Evolutionary conservation across 1,140 invertebrate species (phyloP).

Genomic region (Gonioctena quinquepunctata): DNA sequence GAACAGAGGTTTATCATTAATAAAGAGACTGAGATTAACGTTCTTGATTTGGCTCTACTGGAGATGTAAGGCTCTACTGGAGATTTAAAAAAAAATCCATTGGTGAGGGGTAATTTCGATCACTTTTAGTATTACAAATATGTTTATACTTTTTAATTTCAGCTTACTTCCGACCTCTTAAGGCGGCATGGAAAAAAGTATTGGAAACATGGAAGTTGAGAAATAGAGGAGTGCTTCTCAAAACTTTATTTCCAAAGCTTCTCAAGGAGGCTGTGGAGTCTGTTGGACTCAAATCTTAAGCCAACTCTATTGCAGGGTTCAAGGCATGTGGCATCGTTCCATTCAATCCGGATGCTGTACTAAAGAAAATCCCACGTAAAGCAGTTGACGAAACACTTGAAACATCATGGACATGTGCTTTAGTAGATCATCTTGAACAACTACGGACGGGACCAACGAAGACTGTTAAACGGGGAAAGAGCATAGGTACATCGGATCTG

Average conservation of each 20-base stretch:
- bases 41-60: too few species aligned
- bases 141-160: slow-evolving; percentile 52
- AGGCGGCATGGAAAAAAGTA: slow-evolving; percentile 51
- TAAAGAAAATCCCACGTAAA: not conserved
- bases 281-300: not conserved
- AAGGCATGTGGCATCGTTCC: slow-evolving; percentile 8
- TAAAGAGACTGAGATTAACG: too few species aligned
- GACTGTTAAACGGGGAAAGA: not conserved
- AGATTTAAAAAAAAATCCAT: not conserved
- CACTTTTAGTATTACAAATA: slow-evolving; percentile 45
- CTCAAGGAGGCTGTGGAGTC: not conserved
- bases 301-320: slow-evolving; percentile 17
- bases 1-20: too few species aligned
- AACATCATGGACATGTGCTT: not conserved
- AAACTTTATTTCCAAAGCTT: slow-evolving; percentile 9
- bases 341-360: slow-evolving; percentile 4
- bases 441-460: not conserved
- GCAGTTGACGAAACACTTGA: not conserved
- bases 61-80: too few species aligned
- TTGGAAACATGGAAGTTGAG: slow-evolving; percentile 43
- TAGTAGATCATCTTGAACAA: not conserved
- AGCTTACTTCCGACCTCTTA: slow-evolving; percentile 51
- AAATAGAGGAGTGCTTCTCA: slow-evolving; percentile 25
- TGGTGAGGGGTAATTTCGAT: not conserved
- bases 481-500: not conserved